These are phyloP conservation scores for Echinometra lucunter DNA, from an alignment of 53 echinoderm and acorn worm species.

Conservation along the genomic window DNA sequence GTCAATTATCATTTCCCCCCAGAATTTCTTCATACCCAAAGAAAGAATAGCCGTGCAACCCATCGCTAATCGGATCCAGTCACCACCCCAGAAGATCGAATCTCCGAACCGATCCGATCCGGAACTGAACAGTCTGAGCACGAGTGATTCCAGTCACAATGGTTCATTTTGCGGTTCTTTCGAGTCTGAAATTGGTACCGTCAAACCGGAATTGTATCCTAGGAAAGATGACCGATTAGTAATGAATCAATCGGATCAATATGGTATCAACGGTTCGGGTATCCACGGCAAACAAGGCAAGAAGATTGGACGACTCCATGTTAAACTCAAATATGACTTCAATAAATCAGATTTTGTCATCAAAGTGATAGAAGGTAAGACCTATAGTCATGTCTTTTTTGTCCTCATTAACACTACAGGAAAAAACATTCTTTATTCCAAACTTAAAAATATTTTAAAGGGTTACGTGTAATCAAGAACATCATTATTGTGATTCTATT, in stretches of 20 bases:
- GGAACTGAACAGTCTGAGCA: constrained; percentile 54
- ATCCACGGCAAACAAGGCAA: constrained; percentile 52
- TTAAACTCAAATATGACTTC: constrained; percentile 96
- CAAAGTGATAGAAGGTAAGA: constrained; percentile 87
- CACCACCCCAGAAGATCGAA: constrained; percentile 60
- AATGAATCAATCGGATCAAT: constrained; percentile 47
- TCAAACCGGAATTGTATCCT: constrained; percentile 94
- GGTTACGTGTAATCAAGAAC: too few relatives aligned
- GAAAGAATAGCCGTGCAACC: constrained; percentile 61
- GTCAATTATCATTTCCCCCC: not conserved
- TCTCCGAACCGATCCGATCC: constrained; percentile 60
- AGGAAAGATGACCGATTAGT: constrained; percentile 82
- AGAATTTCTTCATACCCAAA: constrained; percentile 70
- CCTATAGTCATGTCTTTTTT: not conserved
- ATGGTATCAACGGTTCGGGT: constrained; percentile 22
- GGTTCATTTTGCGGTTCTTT: constrained; percentile 78
- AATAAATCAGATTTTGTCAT: constrained; percentile 92
- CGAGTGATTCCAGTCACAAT: constrained; percentile 80
- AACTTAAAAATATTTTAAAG: too few relatives aligned
- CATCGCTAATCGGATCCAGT: constrained; percentile 54
- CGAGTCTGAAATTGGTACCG: constrained; percentile 87
- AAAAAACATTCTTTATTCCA: too few relatives aligned
- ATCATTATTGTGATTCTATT: too few relatives aligned
- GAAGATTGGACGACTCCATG: constrained; percentile 84
- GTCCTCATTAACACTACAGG: too few relatives aligned